Conservation (phyloP, 2,113 vertebrate species). For the Nycticebus coucang region DNA sequence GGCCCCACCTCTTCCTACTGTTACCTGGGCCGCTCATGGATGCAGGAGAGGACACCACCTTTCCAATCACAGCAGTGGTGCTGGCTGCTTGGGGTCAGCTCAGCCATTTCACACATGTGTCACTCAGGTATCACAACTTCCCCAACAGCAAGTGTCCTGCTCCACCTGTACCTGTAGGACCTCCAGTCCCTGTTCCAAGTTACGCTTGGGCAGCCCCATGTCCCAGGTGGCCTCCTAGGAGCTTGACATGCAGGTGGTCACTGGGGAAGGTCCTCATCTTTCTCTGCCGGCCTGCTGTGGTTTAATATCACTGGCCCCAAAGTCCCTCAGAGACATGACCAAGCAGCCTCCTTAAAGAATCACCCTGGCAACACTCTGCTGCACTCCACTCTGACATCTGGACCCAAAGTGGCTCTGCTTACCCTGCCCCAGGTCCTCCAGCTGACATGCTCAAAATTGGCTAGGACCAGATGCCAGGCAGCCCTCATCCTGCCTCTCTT, state of each 20-base stretch:
- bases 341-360: not conserved
- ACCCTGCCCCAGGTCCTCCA: not conserved
- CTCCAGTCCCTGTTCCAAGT: not conserved
- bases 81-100: accelerated
- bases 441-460: too few relatives aligned
- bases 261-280: not conserved
- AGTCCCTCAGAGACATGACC: not conserved
- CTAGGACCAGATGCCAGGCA: too few relatives aligned
- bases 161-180: not conserved
- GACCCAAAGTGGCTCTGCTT: not conserved
- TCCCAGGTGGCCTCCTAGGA: not conserved
- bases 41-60: too few relatives aligned
- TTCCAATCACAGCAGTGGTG: too few relatives aligned
- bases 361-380: not conserved
- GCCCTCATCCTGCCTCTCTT: not conserved
- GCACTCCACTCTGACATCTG: not conserved
- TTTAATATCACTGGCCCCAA: too few relatives aligned
- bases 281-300: not conserved
- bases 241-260: too few relatives aligned
- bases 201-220: not conserved
- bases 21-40: not conserved
- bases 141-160: not conserved
- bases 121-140: not conserved
- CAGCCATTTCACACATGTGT: accelerated
- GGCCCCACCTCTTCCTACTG: not conserved